These are phyloP conservation scores for Lasioglossum calceatum DNA, from an alignment of 2,888 invertebrate species.

Conservation along the genomic window DNA sequence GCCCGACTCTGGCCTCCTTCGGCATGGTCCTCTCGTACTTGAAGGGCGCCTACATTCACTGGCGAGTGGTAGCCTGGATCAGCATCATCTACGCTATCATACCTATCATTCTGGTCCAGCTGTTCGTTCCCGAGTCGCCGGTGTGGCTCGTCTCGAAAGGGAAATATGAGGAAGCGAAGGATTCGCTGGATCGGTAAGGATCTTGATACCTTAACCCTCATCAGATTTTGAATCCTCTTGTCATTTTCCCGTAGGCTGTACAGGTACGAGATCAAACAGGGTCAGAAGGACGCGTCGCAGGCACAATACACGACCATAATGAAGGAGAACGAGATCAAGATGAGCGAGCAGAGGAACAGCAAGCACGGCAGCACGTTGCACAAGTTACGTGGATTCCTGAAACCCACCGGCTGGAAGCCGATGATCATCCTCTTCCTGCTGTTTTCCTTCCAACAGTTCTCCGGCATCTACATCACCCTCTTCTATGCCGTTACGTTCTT, in stretches of 20 bases:
- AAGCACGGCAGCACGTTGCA: constrained; percentile 79
- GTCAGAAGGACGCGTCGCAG: constrained; percentile 83
- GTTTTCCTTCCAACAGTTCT: constrained; percentile 87
- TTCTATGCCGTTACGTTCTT: constrained; percentile 88
- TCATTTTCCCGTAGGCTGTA: constrained; percentile 70
- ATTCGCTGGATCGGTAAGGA: constrained; percentile 84
- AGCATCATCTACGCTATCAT: constrained; percentile 85
- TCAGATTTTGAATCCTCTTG: not conserved
- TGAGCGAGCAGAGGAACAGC: constrained; percentile 82
- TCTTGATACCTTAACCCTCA: not conserved
- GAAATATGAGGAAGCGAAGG: constrained; percentile 85
- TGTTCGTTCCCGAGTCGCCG: constrained; percentile 87
- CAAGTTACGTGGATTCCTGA: constrained; percentile 84
- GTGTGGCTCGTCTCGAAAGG: constrained; percentile 87
- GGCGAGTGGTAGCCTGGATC: constrained; percentile 87
- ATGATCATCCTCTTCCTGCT: constrained; percentile 85
- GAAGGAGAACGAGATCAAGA: constrained; percentile 85
- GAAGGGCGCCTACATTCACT: constrained; percentile 85
- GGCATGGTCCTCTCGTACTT: constrained; percentile 87
- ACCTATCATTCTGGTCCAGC: constrained; percentile 84
- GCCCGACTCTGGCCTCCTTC: constrained; percentile 87
- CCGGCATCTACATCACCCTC: constrained; percentile 87
- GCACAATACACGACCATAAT: constrained; percentile 85
- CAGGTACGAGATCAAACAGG: constrained; percentile 74
- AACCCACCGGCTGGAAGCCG: constrained; percentile 87